Evolutionary conservation across 2,888 invertebrate genomes (phyloP), one percentile per base, ranked within the genome.

Genomic region (Cosmopolites sordidus): DNA sequence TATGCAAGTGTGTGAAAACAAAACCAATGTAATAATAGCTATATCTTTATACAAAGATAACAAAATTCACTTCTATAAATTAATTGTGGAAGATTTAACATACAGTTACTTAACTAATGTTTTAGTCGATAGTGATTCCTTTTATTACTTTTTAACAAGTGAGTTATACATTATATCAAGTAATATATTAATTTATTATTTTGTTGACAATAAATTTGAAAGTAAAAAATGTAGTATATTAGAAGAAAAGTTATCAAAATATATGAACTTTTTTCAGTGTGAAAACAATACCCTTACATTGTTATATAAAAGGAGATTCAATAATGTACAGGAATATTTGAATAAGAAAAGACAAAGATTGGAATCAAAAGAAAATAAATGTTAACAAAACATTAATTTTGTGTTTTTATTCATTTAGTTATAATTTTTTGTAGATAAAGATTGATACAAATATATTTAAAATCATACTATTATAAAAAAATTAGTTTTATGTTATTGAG

Each of bases 241-340:
- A 41, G 43, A 55, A 29, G 41, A 40, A 15, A 43, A 33, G 16
- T 22, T 51, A 40, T 8, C 16, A 8, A 22, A 51, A 8, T 48
- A 44, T 51, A 48, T 27, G n/a, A 51, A 44, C 18, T 40, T 41
- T 14, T 46, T 49, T 49, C 14, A 22, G 1, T 17, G 9, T 22
- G 54, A 60, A 41, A 56, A 58, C 11, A 70, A 72, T 42, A 71
- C 73, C 62, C 75, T 84, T 40, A 80, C 81, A 50, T 69, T 81
- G 48, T 78, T 88, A 63, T 89, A 86, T 64, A 90, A 89, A 72
- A 82, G 86, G 63, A 88, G 84, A 66, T 89, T 81, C 76, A 88
- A 90, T 70, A 89, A 88, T 78, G 82, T 89, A 6, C 84, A 84
- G 68, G 88, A 88, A 64, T 90, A 89, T 73, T 80, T 85, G 66